Evolutionary conservation across 2,888 invertebrate genomes (phyloP), one percentile per base, ranked within the genome.

Genomic region (Xestia xanthographa): DNA sequence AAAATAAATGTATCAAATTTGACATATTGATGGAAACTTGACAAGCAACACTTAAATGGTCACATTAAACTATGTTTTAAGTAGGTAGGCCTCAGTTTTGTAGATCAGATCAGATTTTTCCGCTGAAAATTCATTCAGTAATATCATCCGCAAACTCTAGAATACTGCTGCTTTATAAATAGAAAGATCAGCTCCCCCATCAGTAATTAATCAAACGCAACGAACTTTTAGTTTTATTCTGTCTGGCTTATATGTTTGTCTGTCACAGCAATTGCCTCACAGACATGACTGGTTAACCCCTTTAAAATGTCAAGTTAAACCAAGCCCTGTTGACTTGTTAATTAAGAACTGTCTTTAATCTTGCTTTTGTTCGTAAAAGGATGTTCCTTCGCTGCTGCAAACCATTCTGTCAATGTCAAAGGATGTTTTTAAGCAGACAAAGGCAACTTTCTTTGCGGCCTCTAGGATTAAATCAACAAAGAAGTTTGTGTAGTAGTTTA

Each of bases 171-270:
- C 65, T 56, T 69, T 85, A 72, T 87, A 84, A 88, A 87, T 88
- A 87, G 87, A 72, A 84, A 77, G 72, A 78, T 79, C 72, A 72
- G 72, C 82, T 82, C 70, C 77, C 82, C 71, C 85, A 82, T 85
- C 88, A 88, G 87, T 86, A 91, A 91, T 91, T 91, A 91, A 91
- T 91, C 88, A 88, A 87, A 72, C 68, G 73, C 71, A 60, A 80
- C 72, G 50, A 58, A 72, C 73, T 77, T 72, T 75, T 88, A 76
- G 77, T 91, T 85, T 87, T 94, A 90, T 94, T 94, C 81, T 92
- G 94, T 94, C 94, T 94, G 93, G 90, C 87, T 68, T 85, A 80
- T 89, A 72, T 80, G 88, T 91, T 87, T 88, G 91, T 91, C 90
- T 90, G 92, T 90, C 87, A 88, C 81, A 86, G 83, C 92, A 93